Conservation (phyloP, 2,113 vertebrate species). For the Sitta europaea region DNA sequence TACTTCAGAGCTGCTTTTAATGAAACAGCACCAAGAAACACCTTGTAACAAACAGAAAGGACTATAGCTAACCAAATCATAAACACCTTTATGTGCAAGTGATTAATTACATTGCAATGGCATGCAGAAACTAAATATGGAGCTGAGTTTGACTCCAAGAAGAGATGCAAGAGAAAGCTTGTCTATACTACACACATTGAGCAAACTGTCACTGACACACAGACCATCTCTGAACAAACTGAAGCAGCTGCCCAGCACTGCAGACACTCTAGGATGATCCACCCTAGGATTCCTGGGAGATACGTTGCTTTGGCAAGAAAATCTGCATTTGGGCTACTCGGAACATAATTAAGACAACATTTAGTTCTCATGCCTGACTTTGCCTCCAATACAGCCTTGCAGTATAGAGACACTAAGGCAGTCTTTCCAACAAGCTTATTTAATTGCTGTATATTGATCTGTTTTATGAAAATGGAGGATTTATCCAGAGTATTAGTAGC, state of each 20-base stretch:
- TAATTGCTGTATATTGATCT: not conserved
- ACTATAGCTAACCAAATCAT: not conserved
- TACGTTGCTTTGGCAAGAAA: not conserved
- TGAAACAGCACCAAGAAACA: not conserved
- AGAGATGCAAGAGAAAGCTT: not conserved
- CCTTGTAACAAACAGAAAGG: not conserved
- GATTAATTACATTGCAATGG: not conserved
- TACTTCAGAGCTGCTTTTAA: not conserved
- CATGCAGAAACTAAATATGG: not conserved
- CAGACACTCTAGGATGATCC: not conserved
- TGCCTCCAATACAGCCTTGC: not conserved
- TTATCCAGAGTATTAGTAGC: not conserved
- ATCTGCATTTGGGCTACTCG: not conserved
- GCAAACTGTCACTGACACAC: not conserved
- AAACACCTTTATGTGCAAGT: not conserved
- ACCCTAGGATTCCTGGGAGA: not conserved
- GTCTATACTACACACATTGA: not conserved
- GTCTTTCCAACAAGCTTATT: not conserved
- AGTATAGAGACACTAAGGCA: not conserved
- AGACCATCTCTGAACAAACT: not conserved
- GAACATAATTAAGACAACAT: not conserved
- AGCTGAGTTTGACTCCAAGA: not conserved
- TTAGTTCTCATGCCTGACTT: not conserved
- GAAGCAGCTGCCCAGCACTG: not conserved
- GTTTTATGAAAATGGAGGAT: not conserved